phyloP scores from a whole-genome alignment of 1,140 invertebrate species.

The Drosophila ficusphila region DNA sequence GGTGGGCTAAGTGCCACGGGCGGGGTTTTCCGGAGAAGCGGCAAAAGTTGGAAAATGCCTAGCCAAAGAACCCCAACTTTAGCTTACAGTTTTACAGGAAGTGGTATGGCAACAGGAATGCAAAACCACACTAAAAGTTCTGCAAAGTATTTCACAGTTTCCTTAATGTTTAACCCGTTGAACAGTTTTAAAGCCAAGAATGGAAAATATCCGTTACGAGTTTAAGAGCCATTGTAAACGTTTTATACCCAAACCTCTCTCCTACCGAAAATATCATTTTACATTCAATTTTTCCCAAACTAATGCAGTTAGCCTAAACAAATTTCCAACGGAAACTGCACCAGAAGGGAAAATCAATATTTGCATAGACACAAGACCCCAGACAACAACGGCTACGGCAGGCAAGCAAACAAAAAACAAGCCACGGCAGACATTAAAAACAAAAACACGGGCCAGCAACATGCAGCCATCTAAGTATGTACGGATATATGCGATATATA shows the following conservation, averaged over 20 bases:
- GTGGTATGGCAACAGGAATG: conserved; percentile 6
- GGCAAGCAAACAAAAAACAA: conserved; percentile 49
- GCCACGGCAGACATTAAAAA: conserved; percentile 63
- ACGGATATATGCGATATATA: conserved; percentile 4
- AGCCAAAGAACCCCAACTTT: neutral
- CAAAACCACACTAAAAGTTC: neutral
- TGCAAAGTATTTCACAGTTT: neutral
- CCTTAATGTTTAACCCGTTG: neutral
- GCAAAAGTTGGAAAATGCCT: neutral
- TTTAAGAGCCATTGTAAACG: no score
- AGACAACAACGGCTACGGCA: conserved; percentile 39
- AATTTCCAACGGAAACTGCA: conserved; percentile 41
- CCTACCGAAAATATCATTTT: conserved; percentile 8
- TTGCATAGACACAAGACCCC: conserved; percentile 61
- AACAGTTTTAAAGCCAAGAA: neutral
- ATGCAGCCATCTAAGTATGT: conserved; percentile 10
- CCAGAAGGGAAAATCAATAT: conserved; percentile 71
- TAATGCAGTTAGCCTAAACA: conserved; percentile 63
- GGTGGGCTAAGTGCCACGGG: conserved; percentile 13
- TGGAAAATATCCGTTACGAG: no score
- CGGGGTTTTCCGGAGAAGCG: neutral
- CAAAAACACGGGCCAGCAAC: conserved; percentile 35
- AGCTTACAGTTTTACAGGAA: conserved; percentile 22
- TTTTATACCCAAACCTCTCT: neutral
- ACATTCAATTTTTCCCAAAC: neutral